Percentiles rank a stretch among this genome's conserved stretches.
Conservation (phyloP, 2,797 vertebrate genomes). For the Chromobotia macracanthus region DNA sequence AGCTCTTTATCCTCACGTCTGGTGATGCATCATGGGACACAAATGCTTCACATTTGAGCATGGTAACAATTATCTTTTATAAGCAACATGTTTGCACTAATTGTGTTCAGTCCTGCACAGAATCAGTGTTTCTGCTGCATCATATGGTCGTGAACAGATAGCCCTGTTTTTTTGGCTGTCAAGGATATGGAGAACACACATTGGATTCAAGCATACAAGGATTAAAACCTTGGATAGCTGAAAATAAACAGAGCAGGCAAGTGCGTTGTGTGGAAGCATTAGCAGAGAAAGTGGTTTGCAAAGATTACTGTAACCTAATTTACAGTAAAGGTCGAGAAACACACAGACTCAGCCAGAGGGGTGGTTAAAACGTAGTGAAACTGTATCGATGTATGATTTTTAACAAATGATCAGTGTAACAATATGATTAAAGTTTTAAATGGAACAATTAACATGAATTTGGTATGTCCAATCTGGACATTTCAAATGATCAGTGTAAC, state of each 20-base stretch:
- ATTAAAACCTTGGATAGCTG: not conserved
- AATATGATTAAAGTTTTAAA: too few relatives aligned
- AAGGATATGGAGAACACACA: constrained; percentile 2
- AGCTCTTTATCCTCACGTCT: constrained; percentile 11
- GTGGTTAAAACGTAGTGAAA: not conserved
- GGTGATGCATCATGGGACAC: constrained; percentile 4
- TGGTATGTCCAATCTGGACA: too few relatives aligned
- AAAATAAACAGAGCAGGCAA: not conserved
- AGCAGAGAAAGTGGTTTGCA: too few relatives aligned
- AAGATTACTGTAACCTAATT: not conserved
- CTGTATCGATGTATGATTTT: not conserved
- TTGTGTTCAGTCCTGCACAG: not conserved
- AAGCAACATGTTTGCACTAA: constrained; percentile 16
- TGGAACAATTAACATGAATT: too few relatives aligned
- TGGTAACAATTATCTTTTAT: constrained; percentile 21
- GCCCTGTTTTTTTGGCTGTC: not conserved
- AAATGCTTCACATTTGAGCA: constrained; percentile 13
- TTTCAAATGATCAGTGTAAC: too few relatives aligned
- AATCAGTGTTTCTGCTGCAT: not conserved
- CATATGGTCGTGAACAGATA: not conserved
- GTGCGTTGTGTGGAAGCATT: not conserved
- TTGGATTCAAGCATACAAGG: not conserved
- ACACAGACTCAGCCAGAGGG: not conserved
- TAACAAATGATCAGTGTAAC: too few relatives aligned
- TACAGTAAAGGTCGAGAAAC: not conserved